Percentiles rank a stretch among this genome's conserved stretches.
phyloP scores from a whole-genome alignment of 2,888 invertebrate species.

The Erebia palarica region DNA sequence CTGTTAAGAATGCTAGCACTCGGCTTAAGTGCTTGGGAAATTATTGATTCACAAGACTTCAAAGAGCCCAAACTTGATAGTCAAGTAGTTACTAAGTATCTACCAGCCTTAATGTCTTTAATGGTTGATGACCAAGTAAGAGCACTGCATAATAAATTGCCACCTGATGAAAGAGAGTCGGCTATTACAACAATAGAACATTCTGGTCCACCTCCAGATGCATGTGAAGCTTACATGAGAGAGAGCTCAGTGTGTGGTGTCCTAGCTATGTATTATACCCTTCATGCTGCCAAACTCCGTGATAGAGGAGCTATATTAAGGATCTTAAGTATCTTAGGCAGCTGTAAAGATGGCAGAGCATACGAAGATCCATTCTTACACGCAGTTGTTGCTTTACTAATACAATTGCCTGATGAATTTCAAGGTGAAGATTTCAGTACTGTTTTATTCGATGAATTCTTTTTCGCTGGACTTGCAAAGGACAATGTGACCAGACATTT shows the following conservation, averaged over 20 bases:
- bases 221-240: slow-evolving; percentile 95
- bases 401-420: slow-evolving; percentile 96
- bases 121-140: slow-evolving; percentile 96
- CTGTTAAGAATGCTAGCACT: slow-evolving; percentile 95
- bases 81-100: slow-evolving; percentile 96
- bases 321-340: slow-evolving; percentile 94
- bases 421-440: slow-evolving; percentile 97
- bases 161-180: slow-evolving; percentile 96
- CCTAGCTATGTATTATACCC: slow-evolving; percentile 96
- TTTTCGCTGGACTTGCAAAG: slow-evolving; percentile 93
- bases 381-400: slow-evolving; percentile 92
- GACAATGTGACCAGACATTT: slow-evolving; percentile 97
- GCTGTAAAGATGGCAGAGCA: slow-evolving; percentile 95
- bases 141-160: slow-evolving; percentile 91
- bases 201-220: slow-evolving; percentile 95
- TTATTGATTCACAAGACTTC: slow-evolving; percentile 97
- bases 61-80: slow-evolving; percentile 97
- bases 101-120: slow-evolving; percentile 95
- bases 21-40: slow-evolving; percentile 97
- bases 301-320: slow-evolving; percentile 92
- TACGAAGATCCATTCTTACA: slow-evolving; percentile 98
- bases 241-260: slow-evolving; percentile 96
- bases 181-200: slow-evolving; percentile 97
- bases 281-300: slow-evolving; percentile 91
- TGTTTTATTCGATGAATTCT: slow-evolving; percentile 97